Base-by-base conservation (phyloP, 2,797 vertebrate genomes). In the Thamnophis elegans region DNA sequence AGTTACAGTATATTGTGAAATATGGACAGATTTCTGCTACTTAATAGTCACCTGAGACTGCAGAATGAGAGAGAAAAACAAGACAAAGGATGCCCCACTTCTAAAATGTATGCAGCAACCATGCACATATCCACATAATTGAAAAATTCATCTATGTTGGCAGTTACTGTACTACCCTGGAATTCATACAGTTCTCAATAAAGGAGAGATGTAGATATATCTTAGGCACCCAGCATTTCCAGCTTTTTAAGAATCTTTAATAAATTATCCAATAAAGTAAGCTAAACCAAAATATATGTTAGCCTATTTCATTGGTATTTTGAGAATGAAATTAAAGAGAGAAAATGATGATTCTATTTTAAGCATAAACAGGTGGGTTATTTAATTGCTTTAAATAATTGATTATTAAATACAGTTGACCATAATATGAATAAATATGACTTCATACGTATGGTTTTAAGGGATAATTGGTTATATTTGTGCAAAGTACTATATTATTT, bases 381-480 rank as follows among this genome's bases (percentile, higher is more conserved):
- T 3, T 92, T 65, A 56, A 73, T 54, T 89, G 12, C 93, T 59
- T 90, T 20, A 89, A 94, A 56, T 82, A 32, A 42, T 60, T 88
- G 6, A 54, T 86, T 53, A 22, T 89, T 73, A 92, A 95, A 94
- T 93, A 47, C 28, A 87, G n/a, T 0, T 14, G 86, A 91, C 1
- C 58, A 85, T 20, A 90, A 22, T 73, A 94, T 68, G 14, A 93
- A 94, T 60, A 92, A 92, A 60, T 87, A 73, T 36, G 55, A 42
- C 53, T 91, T 90, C 62, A n/a, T 91, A 95, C 95, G 42, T 85
- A 96, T 55, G 86, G 94, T 96, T 96, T 96, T 95, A 96, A 94
- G 94, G 89, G 93, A 42, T 95, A 89, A 88, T 95, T 96, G 95
- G 95, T 94, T 96, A 93, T 94, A 95, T 95, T 95, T 95, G 91